Conservation (phyloP, 92 coral and sea anemone genomes). For the Epizoanthus illoricatus region DNA sequence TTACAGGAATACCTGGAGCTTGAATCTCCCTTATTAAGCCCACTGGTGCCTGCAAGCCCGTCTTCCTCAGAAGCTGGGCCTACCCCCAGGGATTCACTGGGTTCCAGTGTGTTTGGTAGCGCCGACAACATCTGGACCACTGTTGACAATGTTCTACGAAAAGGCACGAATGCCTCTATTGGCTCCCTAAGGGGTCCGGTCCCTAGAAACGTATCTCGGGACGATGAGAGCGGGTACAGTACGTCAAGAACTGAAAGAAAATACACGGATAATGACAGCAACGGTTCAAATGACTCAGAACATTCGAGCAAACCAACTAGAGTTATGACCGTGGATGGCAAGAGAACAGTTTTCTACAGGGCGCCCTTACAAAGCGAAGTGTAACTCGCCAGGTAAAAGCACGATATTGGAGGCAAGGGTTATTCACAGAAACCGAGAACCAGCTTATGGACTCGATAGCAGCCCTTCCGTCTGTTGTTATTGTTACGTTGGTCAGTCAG, state of each 20-base stretch:
- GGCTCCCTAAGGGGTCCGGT: background rate
- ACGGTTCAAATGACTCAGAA: conserved; percentile 24
- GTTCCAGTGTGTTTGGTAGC: conserved; percentile 85
- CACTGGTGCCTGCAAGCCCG: conserved; percentile 68
- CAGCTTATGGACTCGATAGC: background rate
- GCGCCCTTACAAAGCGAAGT: conserved; percentile 65
- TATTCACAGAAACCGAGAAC: background rate
- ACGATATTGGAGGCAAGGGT: background rate
- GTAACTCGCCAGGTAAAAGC: background rate
- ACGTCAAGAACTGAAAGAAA: conserved; percentile 25
- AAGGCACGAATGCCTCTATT: background rate
- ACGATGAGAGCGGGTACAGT: conserved; percentile 18
- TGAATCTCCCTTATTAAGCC: conserved; percentile 51
- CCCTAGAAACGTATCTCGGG: conserved; percentile 17
- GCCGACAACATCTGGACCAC: conserved; percentile 45
- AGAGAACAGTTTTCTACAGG: conserved; percentile 52
- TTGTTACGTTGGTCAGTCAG: too few species aligned
- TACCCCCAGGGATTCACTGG: conserved; percentile 72
- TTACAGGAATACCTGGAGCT: conserved; percentile 79
- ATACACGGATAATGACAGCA: conserved; percentile 6
- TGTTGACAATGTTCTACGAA: conserved; percentile 8
- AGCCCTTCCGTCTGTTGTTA: too few species aligned
- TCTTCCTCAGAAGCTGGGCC: conserved; percentile 70
- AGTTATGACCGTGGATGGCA: conserved; percentile 26
- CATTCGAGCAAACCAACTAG: conserved; percentile 40